These are phyloP conservation scores for Poecilia latipinna DNA, from an alignment of 2,113 vertebrate species.

Conservation along the genomic window DNA sequence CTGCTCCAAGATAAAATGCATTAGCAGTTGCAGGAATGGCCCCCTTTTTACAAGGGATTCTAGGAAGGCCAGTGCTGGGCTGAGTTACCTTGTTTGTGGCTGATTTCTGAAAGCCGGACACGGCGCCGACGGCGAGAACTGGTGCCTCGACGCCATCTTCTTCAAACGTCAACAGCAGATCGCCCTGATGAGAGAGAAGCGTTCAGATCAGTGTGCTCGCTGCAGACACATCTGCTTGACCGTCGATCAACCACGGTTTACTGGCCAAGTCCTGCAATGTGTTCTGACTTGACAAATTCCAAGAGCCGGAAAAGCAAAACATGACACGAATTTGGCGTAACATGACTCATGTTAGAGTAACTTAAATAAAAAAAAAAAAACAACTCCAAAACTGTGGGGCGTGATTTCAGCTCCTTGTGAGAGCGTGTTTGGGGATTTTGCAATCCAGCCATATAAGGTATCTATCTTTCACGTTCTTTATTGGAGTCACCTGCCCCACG, in stretches of 20 bases:
- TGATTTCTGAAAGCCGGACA: slow-evolving; percentile 82
- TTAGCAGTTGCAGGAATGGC: neutral
- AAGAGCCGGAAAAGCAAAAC: neutral
- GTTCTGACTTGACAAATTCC: slow-evolving; percentile 6
- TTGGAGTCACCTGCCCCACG: slow-evolving; percentile 41
- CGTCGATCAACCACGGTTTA: neutral
- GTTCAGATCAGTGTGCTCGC: neutral
- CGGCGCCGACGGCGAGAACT: slow-evolving; percentile 81
- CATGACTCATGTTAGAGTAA: no score
- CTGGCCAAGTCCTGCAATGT: neutral
- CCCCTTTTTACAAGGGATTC: slow-evolving; percentile 2
- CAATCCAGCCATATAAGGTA: neutral
- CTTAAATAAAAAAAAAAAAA: no score
- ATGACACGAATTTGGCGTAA: neutral
- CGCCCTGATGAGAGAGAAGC: slow-evolving; percentile 76
- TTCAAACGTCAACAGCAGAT: slow-evolving; percentile 82
- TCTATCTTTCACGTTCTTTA: neutral
- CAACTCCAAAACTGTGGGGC: neutral
- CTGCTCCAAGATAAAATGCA: slow-evolving; percentile 8
- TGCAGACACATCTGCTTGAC: neutral
- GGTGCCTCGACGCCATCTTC: slow-evolving; percentile 83
- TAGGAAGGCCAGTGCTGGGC: neutral
- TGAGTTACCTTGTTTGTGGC: slow-evolving; percentile 85
- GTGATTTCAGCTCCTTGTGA: neutral
- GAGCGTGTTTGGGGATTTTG: neutral